Evolutionary conservation across 2,113 vertebrate species (phyloP), one percentile per base, ranked within the genome.

Genomic region (Chaetops frenatus): DNA sequence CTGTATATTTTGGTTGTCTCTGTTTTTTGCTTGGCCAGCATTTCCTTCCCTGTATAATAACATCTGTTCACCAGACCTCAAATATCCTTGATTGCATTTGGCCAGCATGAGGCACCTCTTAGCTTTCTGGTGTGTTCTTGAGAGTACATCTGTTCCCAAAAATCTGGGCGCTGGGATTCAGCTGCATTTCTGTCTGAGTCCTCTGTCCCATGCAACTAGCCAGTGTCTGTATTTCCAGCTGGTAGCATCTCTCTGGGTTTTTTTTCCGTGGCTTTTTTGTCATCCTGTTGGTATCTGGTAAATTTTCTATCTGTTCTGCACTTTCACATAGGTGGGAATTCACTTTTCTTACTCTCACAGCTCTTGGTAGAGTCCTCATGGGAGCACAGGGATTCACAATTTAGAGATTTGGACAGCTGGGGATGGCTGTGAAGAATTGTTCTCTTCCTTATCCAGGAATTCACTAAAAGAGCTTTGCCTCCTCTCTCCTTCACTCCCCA

Each of bases 41-140:
- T 83, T 96, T 96, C 81, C 60, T 86, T 78, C 86, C 45, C 54
- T 74, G 19, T 83, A 1, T 24, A 91, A 82, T 62, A 90, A 95
- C 94, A 97, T 96, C 90, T 96, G 96, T 53, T 94, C 48, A 81
- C 56, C 95, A 97, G 94, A 94, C 48, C 23, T 90, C 81, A 73
- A 71, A 83, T 67, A 77, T 81, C 67, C 47, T 71, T 88, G 71
- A 82, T 73, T 18, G 6, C 28, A 35, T 77, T 91, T 91, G 84
- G 79, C 60, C 81, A 33, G 54, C 29, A 9, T 19, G 40, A 94
- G 54, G 81, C 61, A 86, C 61, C 48, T 93, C 80, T 22, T 20
- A 15, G 36, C 11, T 64, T 90, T 74, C 90, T 93, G 64, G 19
- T 91, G 61, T 38, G 60, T 48, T 81, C 47, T 50, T 88, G 22